A percentile compares a stretch with the other conserved stretches of the same genome.
Conservation (phyloP, 2,888 invertebrate species). For the Pogonocherus hispidulus region DNA sequence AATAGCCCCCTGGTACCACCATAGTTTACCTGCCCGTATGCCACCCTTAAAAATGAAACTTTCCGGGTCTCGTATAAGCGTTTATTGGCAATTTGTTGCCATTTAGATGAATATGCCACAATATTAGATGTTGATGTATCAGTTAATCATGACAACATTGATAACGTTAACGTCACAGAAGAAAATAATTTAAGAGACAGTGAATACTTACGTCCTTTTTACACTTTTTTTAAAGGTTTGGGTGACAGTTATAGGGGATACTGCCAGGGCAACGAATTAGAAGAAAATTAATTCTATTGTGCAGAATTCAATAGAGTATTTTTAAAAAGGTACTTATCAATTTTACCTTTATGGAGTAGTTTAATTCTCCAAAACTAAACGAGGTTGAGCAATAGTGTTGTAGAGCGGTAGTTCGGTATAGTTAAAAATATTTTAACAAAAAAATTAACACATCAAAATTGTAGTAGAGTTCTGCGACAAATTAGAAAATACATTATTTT, state of each 20-base stretch:
- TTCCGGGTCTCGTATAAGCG: not conserved
- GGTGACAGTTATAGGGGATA: not conserved
- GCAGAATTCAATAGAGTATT: not conserved
- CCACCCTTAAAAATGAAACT: constrained; percentile 2
- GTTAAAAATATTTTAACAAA: not conserved
- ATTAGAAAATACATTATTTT: not conserved
- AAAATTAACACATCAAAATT: not conserved
- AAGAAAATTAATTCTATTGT: not conserved
- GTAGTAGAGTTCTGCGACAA: not conserved
- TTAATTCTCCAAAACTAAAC: not conserved
- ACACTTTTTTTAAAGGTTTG: not conserved
- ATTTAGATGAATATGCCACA: not conserved
- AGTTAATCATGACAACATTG: not conserved
- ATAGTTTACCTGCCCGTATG: too few species aligned
- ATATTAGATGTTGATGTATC: not conserved
- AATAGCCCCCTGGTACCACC: too few species aligned
- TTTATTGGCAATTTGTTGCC: constrained; percentile 12
- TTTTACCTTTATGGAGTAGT: not conserved
- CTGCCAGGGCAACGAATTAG: not conserved
- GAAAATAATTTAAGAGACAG: not conserved
- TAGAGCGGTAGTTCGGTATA: not conserved
- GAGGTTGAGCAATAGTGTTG: not conserved
- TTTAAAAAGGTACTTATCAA: not conserved
- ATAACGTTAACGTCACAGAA: not conserved
- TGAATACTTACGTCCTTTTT: not conserved